Conservation (phyloP, 2,888 invertebrate genomes). For the Linyphia triangularis region DNA sequence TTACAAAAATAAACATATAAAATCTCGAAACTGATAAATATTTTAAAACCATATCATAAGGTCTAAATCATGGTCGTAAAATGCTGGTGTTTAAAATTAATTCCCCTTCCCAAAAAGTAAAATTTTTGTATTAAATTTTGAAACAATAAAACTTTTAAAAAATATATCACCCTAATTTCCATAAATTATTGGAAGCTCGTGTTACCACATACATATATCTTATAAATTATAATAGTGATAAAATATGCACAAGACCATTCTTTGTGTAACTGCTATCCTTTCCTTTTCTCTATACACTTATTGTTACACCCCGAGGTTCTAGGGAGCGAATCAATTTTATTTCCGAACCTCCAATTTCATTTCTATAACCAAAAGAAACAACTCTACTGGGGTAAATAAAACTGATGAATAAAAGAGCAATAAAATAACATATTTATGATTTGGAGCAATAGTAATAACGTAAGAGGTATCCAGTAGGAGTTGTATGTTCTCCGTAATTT, state of each 20-base stretch:
- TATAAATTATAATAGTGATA: not conserved
- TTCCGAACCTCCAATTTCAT: not conserved
- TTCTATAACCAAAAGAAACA: not conserved
- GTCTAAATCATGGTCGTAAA: no score
- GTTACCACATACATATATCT: not conserved
- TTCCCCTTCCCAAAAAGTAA: no score
- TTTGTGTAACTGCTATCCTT: not conserved
- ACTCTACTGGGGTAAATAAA: conserved; percentile 31
- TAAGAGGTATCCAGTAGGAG: not conserved
- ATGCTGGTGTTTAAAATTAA: no score
- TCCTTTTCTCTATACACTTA: not conserved
- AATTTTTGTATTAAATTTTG: no score
- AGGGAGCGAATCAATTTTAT: not conserved
- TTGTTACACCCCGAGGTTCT: not conserved
- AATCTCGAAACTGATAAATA: no score
- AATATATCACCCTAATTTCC: no score
- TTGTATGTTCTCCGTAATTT: not conserved
- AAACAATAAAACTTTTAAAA: no score
- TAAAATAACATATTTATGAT: conserved; percentile 51
- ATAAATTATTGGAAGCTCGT: no score
- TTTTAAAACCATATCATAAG: no score
- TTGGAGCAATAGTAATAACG: conserved; percentile 41
- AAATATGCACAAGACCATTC: not conserved
- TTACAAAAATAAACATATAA: no score
- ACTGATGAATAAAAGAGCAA: conserved; percentile 4